Evolutionary conservation across 2,888 invertebrate genomes (phyloP).

Genomic region (Ecliptopera silaceata): DNA sequence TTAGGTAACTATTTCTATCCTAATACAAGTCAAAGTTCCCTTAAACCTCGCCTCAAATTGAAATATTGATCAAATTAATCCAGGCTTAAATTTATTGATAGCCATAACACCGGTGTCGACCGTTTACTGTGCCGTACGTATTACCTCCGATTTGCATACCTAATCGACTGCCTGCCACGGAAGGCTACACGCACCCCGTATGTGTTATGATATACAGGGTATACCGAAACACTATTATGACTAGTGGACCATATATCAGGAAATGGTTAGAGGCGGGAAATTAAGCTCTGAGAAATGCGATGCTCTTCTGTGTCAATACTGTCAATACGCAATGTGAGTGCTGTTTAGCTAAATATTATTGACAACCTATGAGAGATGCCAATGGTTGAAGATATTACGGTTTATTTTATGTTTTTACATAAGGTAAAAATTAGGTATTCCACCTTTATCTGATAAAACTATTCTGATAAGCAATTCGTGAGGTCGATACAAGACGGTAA

Average conservation of each 20-base stretch:
- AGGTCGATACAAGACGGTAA: constrained; percentile 15
- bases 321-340: no score
- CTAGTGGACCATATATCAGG: constrained; percentile 2
- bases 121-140: constrained; percentile 56
- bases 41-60: constrained; percentile 2
- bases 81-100: constrained; percentile 24
- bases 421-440: no score
- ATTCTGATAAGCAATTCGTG: constrained; percentile 3
- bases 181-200: constrained; percentile 49
- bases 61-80: constrained; percentile 23
- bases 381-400: no score
- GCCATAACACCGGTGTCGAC: constrained; percentile 31
- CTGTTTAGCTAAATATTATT: no score
- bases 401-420: no score
- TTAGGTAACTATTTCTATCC: neutral
- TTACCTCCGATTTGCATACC: constrained; percentile 65
- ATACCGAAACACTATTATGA: constrained; percentile 44
- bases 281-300: no score
- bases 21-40: neutral
- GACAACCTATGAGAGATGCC: no score
- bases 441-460: no score
- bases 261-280: neutral
- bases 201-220: constrained; percentile 62
- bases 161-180: constrained; percentile 55
- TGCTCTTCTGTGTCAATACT: no score